These are phyloP conservation scores for Dryocosmus kuriphilus DNA, from an alignment of 2,888 invertebrate species.

Conservation along the genomic window DNA sequence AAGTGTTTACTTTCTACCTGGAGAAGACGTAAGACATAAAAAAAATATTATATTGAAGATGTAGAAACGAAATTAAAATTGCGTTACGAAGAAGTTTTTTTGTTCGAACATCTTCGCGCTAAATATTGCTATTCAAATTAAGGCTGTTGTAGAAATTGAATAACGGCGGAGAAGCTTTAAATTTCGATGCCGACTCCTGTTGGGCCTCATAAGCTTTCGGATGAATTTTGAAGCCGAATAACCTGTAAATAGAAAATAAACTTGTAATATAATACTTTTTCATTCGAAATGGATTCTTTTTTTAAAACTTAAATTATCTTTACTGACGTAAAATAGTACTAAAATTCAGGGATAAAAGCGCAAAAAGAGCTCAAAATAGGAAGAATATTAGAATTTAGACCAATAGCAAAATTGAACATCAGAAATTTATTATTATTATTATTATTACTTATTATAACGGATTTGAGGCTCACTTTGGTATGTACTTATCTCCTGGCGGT, in stretches of 20 bases:
- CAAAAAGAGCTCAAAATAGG: no score
- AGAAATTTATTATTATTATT: no score
- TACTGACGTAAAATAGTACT: no score
- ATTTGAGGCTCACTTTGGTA: conserved; percentile 97
- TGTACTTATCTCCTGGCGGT: no score
- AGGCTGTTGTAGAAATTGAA: conserved; percentile 94
- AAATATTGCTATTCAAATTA: no score
- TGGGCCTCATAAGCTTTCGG: conserved; percentile 99
- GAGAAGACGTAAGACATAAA: conserved; percentile 65
- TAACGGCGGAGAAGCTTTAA: conserved; percentile 93
- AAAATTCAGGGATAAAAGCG: no score
- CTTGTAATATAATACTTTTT: not conserved
- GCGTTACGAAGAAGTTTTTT: conserved; percentile 67
- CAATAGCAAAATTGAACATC: no score
- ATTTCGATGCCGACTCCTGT: conserved; percentile 95
- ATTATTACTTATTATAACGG: no score
- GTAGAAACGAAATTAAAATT: conserved; percentile 71
- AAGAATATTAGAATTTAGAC: no score
- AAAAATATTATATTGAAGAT: conserved; percentile 72
- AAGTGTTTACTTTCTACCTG: conserved; percentile 53
- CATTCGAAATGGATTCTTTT: no score
- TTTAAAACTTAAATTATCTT: no score
- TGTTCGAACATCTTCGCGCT: conserved; percentile 82
- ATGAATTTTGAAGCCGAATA: conserved; percentile 99
- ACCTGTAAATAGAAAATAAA: conserved; percentile 80